Base-by-base conservation (phyloP, 2,888 invertebrate species). In the Scrobipalpa atriplicella region DNA sequence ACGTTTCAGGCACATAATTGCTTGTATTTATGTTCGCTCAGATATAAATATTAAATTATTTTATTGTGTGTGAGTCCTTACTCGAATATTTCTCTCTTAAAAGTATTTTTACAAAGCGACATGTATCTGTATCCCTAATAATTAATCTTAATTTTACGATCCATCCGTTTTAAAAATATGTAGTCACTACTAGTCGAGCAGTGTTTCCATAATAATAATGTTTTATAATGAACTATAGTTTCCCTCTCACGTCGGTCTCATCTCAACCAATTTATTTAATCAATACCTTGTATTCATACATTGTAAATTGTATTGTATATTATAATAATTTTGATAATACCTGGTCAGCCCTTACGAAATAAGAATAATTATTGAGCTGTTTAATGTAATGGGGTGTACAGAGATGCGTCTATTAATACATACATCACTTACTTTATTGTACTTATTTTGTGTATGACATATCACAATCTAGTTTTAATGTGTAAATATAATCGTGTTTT, bases 391-490 rank as follows among this genome's bases (percentile, higher is more conserved):
- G 71, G 82, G 83, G 82, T 82, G 83, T 78, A 75, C 79, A 79
- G 82, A 78, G 81, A 80, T 78, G 79, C 75, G 74, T 77, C 71
- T 41, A 70, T 77, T 74, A 77, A 78, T 76, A 77, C 75, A 76
- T 76, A 77, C 78, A 75, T 75, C 75, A 80, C 77, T 82, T 80
- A 78, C 71, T 78, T 73, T 10, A 21, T 79, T 76, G 81, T 84
- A 81, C 80, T 83, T 82, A 81, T 67, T 76, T 79, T 81, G 73
- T 79, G 75, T 85, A 66, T 83, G 72, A 86, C 86, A 86, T 86
- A 85, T 86, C 86, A 85, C 79, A 74, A 74, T 74, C 75, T 75
- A 77, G 71, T 79, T 78, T 77, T 78, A 80, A 78, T 72, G 70
- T 84, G 82, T 86, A 84, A 78, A 83, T 84, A 84, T 18, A n/a